Base-by-base conservation (phyloP, 2,797 vertebrate species). In the Rachycentron canadum region DNA sequence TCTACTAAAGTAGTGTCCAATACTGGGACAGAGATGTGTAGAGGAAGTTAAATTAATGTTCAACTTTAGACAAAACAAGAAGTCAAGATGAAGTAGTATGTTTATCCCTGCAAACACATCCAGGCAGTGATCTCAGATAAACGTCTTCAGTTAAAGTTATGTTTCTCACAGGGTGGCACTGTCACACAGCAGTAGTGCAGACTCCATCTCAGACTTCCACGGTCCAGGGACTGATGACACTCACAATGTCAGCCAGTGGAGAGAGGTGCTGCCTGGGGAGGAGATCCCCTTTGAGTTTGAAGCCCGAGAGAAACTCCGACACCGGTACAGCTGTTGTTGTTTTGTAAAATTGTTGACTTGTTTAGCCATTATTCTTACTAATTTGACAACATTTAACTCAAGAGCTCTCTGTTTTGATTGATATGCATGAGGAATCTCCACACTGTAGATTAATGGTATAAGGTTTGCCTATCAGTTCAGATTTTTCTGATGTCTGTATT, bases 271-370 rank as follows among this genome's bases (percentile, higher is more conserved):
- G 78, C 97, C 98, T 0, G 97, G 98, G 1, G 95, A 97, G 86
- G 98, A 99, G 92, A 92, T 99, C 55, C 98, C 98, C 0, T 99
- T 99, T 88, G 97, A 98, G 90, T 99, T 99, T 88, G 97, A 99
- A 92, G 96, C 97, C 64, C 95, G 96, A 40, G 98, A 98, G 88
- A 99, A 99, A 67, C 95, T 95, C 17, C 92, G 95, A 25, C 95
- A 96, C 85, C 85, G 95, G 95, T 96, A 89, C 16, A 30, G 4
- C 19, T 68, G 26, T n/a, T 2, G 0, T 52, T 52, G 49, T 52
- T 52, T 21, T 2, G 28, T 11, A 47, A 3, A 38, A 8, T 28
- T 56, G 6, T 32, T 45, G 49, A 5, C 19, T 17, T 2, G 69
- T 52, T 38, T 59, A 57, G 2, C 3, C n/a, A 34, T 69, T 23